Percentiles rank a stretch among this genome's conserved stretches.
These are phyloP conservation scores for Drosophila parabipectinata DNA, from an alignment of 1,140 invertebrate species.

Conservation along the genomic window DNA sequence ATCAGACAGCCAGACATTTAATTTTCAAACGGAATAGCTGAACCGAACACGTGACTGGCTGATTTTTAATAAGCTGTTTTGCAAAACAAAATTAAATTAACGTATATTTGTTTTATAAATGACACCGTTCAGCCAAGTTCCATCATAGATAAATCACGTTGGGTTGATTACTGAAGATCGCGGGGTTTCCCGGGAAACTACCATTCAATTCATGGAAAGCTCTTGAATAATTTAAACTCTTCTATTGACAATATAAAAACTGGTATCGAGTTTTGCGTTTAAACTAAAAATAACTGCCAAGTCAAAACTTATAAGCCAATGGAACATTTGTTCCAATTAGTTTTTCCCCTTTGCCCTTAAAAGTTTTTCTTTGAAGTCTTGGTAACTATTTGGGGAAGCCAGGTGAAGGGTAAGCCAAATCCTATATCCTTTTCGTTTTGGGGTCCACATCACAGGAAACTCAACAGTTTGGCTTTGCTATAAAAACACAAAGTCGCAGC, in stretches of 20 bases:
- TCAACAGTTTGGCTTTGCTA: conserved; percentile 71
- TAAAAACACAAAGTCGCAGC: conserved; percentile 72
- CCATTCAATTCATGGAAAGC: not conserved
- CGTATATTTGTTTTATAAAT: not conserved
- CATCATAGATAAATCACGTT: not conserved
- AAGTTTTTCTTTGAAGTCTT: conserved; percentile 27
- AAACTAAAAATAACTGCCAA: conserved; percentile 7
- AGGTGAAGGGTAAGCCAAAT: conserved; percentile 21
- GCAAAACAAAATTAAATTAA: not conserved
- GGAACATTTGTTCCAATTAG: conserved; percentile 44
- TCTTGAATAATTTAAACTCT: not conserved
- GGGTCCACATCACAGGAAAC: conserved; percentile 32
- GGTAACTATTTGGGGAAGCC: conserved; percentile 20
- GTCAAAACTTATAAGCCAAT: conserved; percentile 14
- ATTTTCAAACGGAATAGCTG: not conserved
- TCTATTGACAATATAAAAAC: not conserved
- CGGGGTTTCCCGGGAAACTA: not conserved
- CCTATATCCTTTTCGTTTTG: not conserved
- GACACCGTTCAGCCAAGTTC: not conserved
- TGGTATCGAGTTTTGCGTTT: not conserved
- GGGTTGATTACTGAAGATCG: no score
- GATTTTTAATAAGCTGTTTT: not conserved
- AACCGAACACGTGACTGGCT: not conserved
- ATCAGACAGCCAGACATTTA: conserved; percentile 1
- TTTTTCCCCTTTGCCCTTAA: conserved; percentile 15